Conservation (phyloP, 2,113 vertebrate species). For the Macrotis lagotis region DNA sequence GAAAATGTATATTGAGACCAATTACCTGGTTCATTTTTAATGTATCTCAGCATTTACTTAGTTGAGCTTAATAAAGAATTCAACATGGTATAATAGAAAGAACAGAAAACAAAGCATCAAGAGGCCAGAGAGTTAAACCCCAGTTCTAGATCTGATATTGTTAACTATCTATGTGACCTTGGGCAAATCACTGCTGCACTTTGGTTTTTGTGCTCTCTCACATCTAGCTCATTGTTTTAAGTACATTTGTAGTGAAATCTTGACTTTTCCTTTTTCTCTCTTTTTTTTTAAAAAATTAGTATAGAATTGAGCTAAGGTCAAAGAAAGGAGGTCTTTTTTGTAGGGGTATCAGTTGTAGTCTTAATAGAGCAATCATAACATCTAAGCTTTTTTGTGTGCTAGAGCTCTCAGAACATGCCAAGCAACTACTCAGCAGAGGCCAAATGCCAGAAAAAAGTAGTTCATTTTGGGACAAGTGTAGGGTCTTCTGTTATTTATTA, state of each 20-base stretch:
- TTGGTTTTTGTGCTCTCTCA: neutral
- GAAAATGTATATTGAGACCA: neutral
- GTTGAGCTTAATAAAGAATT: neutral
- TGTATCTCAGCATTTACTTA: neutral
- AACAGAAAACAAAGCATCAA: neutral
- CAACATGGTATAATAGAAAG: neutral
- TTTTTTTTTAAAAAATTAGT: neutral
- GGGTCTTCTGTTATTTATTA: conserved; percentile 5
- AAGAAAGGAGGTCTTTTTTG: conserved; percentile 23
- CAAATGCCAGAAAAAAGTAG: neutral
- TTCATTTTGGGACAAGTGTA: neutral
- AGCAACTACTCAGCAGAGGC: neutral
- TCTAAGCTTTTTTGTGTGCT: neutral
- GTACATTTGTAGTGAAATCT: neutral
- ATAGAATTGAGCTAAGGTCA: neutral
- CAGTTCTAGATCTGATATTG: neutral
- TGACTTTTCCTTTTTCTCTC: neutral
- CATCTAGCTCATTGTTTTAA: conserved; percentile 1
- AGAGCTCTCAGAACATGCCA: neutral
- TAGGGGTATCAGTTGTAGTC: neutral
- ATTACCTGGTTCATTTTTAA: neutral
- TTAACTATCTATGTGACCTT: neutral
- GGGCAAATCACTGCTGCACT: neutral
- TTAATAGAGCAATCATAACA: neutral
- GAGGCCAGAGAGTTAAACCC: neutral